These are phyloP conservation scores for Drosophila kokeensis DNA, from an alignment of 2,888 invertebrate genomes.

Conservation along the genomic window DNA sequence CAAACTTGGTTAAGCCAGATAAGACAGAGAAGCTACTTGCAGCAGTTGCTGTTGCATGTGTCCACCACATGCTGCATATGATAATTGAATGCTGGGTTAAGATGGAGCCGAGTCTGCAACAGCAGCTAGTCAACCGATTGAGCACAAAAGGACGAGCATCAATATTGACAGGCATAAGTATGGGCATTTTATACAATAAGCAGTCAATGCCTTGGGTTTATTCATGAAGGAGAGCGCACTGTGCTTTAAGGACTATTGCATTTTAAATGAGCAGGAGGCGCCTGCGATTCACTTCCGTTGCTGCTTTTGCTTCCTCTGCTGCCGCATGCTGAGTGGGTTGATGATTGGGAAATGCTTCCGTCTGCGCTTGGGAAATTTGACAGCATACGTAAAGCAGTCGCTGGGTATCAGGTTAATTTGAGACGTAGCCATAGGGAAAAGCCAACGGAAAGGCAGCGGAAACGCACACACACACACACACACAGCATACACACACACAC, in stretches of 20 bases:
- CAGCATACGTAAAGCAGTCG: slow-evolving; percentile 54
- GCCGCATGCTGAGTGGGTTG: slow-evolving; percentile 33
- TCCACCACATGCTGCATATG: not conserved
- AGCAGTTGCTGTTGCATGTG: slow-evolving; percentile 7
- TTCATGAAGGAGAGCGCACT: slow-evolving; percentile 1
- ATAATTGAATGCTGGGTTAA: slow-evolving; percentile 32
- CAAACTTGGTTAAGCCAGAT: slow-evolving; percentile 16
- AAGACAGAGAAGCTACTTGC: not conserved
- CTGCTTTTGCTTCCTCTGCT: slow-evolving; percentile 53
- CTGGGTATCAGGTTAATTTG: slow-evolving; percentile 73
- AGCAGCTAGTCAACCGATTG: slow-evolving; percentile 3
- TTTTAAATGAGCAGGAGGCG: slow-evolving; percentile 80
- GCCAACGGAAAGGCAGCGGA: slow-evolving; percentile 61
- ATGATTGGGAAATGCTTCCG: slow-evolving; percentile 74
- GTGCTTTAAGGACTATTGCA: slow-evolving; percentile 58
- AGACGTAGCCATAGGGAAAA: slow-evolving; percentile 62
- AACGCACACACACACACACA: slow-evolving; percentile 40
- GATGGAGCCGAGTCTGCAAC: not conserved
- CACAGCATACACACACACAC: slow-evolving; percentile 10
- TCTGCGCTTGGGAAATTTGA: slow-evolving; percentile 67
- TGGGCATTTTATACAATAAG: slow-evolving; percentile 69
- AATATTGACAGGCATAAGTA: slow-evolving; percentile 73
- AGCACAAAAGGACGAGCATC: slow-evolving; percentile 52
- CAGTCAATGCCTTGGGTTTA: slow-evolving; percentile 28
- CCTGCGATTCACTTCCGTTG: slow-evolving; percentile 68